Evolutionary conservation across 1,140 invertebrate genomes (phyloP), one percentile per base, ranked within the genome.

Genomic region (Elymnias hypermnestra): DNA sequence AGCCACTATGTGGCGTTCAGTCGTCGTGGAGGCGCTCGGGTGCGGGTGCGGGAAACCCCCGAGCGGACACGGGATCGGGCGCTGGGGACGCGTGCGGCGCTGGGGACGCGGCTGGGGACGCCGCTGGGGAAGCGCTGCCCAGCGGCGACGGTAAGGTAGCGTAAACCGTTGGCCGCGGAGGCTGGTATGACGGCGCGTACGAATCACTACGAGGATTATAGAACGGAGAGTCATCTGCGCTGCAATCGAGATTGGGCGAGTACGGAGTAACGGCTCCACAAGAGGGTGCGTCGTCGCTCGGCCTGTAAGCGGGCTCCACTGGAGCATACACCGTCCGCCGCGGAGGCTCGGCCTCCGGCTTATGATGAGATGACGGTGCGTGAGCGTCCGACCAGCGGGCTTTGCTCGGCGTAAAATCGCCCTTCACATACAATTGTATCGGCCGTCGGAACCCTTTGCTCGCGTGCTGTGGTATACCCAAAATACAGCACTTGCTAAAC

Each of bases 391-490:
- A 86, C 83, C 85, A 87, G 15, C 78, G 48, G 37, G 81, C 72
- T 59, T 84, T 83, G 58, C 84, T 87, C 19, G 89, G 87, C 39
- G 87, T 88, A 72, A 89, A 87, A 29, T 89, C 89, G 25, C 90
- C 89, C 82, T 96, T 96, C 8, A 91, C 93, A 68, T 93, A 97
- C 9, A 97, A 83, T 60, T 95, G 93, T 33, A 97, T 93, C 0
- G 95, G 95, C 40, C 96, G 86, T 50, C 94, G 92, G 71, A 98
- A 98, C 4, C 96, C 97, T 87, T 95, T 96, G 25, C 92, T 92
- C 39, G 92, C 90, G 77, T 98, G 94, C 19, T 92, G 88, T 5
- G 95, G 95, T 17, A 94, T 92, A 6, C 93, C 94, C 13, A 98
- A 74, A 0, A 94, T 90, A 63, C 95, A 94, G 72, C 94, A 96